Percentiles rank a stretch among this genome's conserved stretches.
phyloP scores from a whole-genome alignment of 2,113 vertebrate genomes.

The Stomatorhinus ivindoensis region DNA sequence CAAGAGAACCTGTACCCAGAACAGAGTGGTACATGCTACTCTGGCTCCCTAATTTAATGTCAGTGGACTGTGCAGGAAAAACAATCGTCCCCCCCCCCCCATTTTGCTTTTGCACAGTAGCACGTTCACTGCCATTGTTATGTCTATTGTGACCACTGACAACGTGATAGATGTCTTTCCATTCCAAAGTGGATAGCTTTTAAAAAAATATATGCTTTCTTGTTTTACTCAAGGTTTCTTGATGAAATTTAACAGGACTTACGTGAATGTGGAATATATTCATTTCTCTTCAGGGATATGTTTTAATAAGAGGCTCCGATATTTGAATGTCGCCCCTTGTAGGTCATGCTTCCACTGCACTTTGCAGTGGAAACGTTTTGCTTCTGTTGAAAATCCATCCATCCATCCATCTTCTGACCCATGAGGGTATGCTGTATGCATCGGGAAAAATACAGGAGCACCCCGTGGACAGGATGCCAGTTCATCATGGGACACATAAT shows the following conservation, averaged over 20 bases:
- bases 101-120: neutral
- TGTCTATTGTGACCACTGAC: neutral
- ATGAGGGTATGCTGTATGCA: neutral
- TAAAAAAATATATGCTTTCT: neutral
- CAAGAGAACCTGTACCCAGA: neutral
- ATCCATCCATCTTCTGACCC: neutral
- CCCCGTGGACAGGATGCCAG: neutral
- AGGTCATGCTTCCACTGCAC: constrained; percentile 31
- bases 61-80: neutral
- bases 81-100: neutral
- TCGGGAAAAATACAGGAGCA: neutral
- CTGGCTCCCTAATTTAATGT: neutral
- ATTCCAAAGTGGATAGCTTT: neutral
- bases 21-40: neutral
- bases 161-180: neutral
- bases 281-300: constrained; percentile 2
- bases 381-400: constrained; percentile 29
- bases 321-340: neutral
- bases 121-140: neutral
- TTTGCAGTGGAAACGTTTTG: constrained; percentile 36
- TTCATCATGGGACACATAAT: neutral
- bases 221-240: neutral
- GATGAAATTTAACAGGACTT: constrained; percentile 3
- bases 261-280: neutral
- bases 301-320: neutral